These are phyloP conservation scores for Microctonus hyperodae DNA, from an alignment of 2,888 invertebrate species.

Conservation along the genomic window DNA sequence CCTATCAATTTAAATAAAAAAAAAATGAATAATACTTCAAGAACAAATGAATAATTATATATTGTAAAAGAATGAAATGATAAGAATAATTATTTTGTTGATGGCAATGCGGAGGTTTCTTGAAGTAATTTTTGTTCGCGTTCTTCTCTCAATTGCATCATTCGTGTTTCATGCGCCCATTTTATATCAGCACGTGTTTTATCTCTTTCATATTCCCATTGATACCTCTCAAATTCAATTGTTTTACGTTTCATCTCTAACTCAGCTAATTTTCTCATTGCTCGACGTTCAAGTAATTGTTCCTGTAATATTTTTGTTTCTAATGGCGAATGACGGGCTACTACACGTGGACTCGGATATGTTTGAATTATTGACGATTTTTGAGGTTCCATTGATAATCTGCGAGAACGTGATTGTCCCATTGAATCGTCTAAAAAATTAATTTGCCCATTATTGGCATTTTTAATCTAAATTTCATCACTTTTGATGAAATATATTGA, in stretches of 20 bases:
- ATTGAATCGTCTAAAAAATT: not conserved
- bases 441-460: constrained; percentile 1
- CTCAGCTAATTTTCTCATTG: constrained; percentile 49
- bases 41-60: too few species aligned
- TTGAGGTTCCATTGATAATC: not conserved
- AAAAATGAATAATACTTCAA: not conserved
- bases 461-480: not conserved
- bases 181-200: constrained; percentile 49
- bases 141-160: constrained; percentile 55
- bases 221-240: constrained; percentile 50
- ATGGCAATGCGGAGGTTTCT: constrained; percentile 32
- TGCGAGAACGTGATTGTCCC: not conserved
- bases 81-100: constrained; percentile 14
- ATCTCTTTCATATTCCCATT: constrained; percentile 53
- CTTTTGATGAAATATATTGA: too few species aligned
- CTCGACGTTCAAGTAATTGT: constrained; percentile 49
- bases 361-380: not conserved
- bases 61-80: not conserved
- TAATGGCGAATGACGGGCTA: constrained; percentile 42
- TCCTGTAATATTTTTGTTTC: constrained; percentile 52
- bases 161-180: constrained; percentile 51
- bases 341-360: constrained; percentile 20
- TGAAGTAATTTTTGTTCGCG: constrained; percentile 47
- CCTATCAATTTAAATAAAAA: not conserved
- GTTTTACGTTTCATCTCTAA: constrained; percentile 51